Evolutionary conservation across 2,113 vertebrate species (phyloP).

Genomic region (Anguilla rostrata): DNA sequence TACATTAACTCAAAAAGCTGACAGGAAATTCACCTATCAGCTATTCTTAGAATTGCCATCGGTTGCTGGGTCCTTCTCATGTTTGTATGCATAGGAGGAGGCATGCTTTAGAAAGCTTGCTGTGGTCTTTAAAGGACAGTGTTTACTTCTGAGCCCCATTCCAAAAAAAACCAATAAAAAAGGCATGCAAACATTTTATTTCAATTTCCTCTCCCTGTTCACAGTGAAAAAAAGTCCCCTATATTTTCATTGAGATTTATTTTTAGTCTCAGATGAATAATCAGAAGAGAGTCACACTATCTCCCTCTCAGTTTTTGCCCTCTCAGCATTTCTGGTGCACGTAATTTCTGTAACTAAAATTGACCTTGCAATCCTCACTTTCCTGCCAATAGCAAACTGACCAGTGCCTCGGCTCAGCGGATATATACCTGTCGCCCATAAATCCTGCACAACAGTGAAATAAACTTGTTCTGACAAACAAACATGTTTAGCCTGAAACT

Average conservation of each 20-base stretch:
- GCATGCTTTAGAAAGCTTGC: neutral
- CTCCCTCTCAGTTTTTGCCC: conserved; percentile 23
- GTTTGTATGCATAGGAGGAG: conserved; percentile 46
- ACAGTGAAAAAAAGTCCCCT: neutral
- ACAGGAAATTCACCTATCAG: conserved; percentile 3
- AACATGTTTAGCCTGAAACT: too few relatives aligned
- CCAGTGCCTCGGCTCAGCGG: neutral
- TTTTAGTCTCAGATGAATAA: conserved; percentile 4
- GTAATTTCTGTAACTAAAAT: conserved; percentile 4
- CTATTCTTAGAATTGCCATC: conserved; percentile 49
- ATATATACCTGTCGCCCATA: neutral
- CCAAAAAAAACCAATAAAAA: neutral
- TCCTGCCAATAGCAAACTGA: neutral
- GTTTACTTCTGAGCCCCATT: neutral
- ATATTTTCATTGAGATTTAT: neutral
- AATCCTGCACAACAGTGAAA: neutral
- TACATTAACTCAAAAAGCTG: conserved; percentile 21
- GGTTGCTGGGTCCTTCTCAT: conserved; percentile 32
- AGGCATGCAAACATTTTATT: neutral
- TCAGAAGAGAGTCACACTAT: neutral
- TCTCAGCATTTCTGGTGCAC: conserved; percentile 1
- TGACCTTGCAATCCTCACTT: neutral
- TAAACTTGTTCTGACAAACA: neutral
- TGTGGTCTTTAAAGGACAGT: neutral
- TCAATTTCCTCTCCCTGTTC: neutral